Evolutionary conservation across 2,113 vertebrate genomes (phyloP), one percentile per base, ranked within the genome.

Genomic region (Emydura subglobosa): DNA sequence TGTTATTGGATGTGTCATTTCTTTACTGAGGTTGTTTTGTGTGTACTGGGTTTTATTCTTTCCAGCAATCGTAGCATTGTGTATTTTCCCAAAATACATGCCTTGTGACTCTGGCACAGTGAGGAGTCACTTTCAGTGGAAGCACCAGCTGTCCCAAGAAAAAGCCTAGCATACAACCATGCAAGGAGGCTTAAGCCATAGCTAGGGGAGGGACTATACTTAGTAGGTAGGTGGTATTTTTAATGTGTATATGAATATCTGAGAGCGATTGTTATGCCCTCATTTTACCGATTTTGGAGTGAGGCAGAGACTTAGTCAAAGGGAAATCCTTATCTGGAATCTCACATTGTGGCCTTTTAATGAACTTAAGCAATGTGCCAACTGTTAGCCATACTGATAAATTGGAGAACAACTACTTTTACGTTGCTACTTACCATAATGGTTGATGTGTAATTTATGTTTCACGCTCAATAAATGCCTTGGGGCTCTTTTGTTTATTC

Each of bases 171-270:
- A 68, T 2, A 2, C 34, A 68, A n/a, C 34, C 17, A 34, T 7
- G 16, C 16, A 19, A 68, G 17, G 31, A 68, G 34, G 34, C 61
- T 68, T 68, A 5, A 68, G 61, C 8, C 61, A n/a, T 4, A n/a
- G 4, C 4, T 68, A 5, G 17, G 17, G 31, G 31, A 68, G 61
- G 34, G 17, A 7, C 7, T 68, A 68, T n/a, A 34, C 8, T n/a
- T 13, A 16, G 16, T 4, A 29, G 1, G 6, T 29, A n/a, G 7
- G 8, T 3, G 0, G 5, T 81, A 34, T 6, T 25, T 50, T 2
- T n/a, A 79, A 81, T 34, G 55, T 7, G 34, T 10, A 42, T 11
- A 4, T 2, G 9, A 55, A 16, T 93, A 31, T 79, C 47, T 87
- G n/a, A 12, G 42, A n/a, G 13, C 55, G 59, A 11, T 39, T 17